Conservation (phyloP, 92 coral and sea anemone genomes). For the Bergia puertoricense region DNA sequence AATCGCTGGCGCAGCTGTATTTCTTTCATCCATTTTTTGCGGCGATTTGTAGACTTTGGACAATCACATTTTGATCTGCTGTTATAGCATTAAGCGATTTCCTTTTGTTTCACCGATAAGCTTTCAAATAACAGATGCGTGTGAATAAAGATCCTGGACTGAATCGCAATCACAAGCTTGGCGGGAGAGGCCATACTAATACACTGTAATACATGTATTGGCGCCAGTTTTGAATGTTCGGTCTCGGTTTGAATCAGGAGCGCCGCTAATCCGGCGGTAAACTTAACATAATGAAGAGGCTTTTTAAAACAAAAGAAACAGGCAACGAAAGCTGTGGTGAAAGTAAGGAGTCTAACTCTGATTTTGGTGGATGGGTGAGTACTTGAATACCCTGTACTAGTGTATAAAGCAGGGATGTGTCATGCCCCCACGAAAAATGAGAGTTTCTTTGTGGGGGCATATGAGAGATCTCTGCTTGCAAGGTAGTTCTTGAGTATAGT, state of each 20-base stretch:
- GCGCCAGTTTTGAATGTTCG: conserved; percentile 8
- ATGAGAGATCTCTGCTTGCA: no score
- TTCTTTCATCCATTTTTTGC: neutral
- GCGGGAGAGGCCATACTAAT: no score
- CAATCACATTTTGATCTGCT: no score
- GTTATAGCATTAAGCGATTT: no score
- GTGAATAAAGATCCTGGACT: no score
- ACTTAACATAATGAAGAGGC: conserved; percentile 12
- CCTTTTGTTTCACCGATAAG: no score
- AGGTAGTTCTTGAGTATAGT: no score
- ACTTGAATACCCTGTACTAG: neutral
- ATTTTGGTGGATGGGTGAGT: conserved; percentile 38
- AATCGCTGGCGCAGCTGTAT: conserved; percentile 37
- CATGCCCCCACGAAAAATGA: no score
- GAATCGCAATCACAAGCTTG: neutral
- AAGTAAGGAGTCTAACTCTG: conserved; percentile 3
- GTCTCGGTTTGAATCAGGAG: neutral
- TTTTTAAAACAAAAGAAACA: conserved; percentile 19
- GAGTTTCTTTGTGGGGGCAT: no score
- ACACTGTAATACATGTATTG: neutral
- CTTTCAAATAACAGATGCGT: no score
- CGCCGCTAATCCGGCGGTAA: neutral
- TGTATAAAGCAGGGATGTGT: no score
- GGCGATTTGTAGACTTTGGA: no score
- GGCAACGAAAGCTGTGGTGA: neutral